A percentile compares a stretch with the other conserved stretches of the same genome.
These are phyloP conservation scores for Toxonevra muliebris DNA, from an alignment of 2,888 invertebrate species.

Conservation along the genomic window DNA sequence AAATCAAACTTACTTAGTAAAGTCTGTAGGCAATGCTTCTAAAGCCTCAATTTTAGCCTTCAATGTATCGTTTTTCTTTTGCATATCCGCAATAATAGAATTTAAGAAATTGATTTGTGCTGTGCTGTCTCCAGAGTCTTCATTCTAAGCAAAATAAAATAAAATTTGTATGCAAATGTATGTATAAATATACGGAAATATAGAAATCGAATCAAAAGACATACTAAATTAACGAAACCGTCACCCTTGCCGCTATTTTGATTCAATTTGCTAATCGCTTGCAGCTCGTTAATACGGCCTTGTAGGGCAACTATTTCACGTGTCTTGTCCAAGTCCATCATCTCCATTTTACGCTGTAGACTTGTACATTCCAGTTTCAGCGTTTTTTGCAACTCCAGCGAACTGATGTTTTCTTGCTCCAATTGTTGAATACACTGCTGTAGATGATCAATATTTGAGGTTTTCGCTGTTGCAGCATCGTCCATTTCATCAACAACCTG, in stretches of 20 bases:
- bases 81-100: slow-evolving; percentile 96
- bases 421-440: slow-evolving; percentile 44
- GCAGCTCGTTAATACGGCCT: slow-evolving; percentile 42
- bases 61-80: slow-evolving; percentile 88
- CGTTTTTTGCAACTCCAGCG: slow-evolving; percentile 41
- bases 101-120: slow-evolving; percentile 90
- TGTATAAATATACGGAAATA: slow-evolving; percentile 11
- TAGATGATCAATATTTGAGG: slow-evolving; percentile 38
- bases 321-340: slow-evolving; percentile 48
- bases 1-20: slow-evolving; percentile 66
- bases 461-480: slow-evolving; percentile 44
- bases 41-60: slow-evolving; percentile 81
- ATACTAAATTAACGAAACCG: slow-evolving; percentile 28
- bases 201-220: background rate
- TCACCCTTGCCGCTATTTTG: slow-evolving; percentile 33
- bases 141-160: slow-evolving; percentile 50
- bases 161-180: background rate
- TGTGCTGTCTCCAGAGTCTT: slow-evolving; percentile 68
- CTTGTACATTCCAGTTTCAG: slow-evolving; percentile 42
- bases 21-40: slow-evolving; percentile 67
- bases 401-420: slow-evolving; percentile 40
- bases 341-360: slow-evolving; percentile 46
- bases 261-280: slow-evolving; percentile 37
- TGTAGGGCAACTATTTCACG: slow-evolving; percentile 50
- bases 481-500: slow-evolving; percentile 57